Percentiles rank a stretch among this genome's conserved stretches.
phyloP scores from a whole-genome alignment of 2,797 vertebrate species.

The Esox lucius region DNA sequence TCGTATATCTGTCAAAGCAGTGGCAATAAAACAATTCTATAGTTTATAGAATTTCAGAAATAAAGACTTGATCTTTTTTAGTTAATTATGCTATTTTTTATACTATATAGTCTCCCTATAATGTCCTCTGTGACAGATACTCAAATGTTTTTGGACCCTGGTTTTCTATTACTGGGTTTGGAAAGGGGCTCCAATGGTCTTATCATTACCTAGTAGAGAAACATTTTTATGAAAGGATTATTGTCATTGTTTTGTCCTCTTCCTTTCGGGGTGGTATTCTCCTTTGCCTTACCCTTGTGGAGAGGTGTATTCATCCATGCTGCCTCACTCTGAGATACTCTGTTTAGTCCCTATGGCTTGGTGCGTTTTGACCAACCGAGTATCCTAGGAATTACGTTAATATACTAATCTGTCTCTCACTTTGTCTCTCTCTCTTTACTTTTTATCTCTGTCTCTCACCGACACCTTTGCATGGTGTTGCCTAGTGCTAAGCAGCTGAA shows the following conservation, averaged over 20 bases:
- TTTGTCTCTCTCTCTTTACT: not conserved
- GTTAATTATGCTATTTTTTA: too few relatives aligned
- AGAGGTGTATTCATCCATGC: not conserved
- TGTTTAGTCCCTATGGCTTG: conserved; percentile 8
- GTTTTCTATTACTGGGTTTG: not conserved
- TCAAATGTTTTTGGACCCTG: too few relatives aligned
- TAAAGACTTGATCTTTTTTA: too few relatives aligned
- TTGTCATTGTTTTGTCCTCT: not conserved
- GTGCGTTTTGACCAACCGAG: conserved; percentile 38
- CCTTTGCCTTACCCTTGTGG: not conserved
- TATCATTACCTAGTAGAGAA: not conserved
- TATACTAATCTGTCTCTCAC: not conserved
- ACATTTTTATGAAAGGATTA: too few relatives aligned
- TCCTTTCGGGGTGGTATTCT: not conserved
- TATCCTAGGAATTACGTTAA: too few relatives aligned
- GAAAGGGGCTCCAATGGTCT: not conserved
- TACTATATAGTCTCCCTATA: too few relatives aligned
- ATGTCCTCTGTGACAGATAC: too few relatives aligned
- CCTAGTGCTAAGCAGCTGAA: not conserved
- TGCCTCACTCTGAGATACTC: not conserved
- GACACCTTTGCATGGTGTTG: not conserved
- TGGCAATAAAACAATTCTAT: too few relatives aligned
- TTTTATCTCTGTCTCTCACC: not conserved
- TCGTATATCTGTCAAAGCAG: too few relatives aligned
- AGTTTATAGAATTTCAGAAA: too few relatives aligned